Evolutionary conservation across 2,113 vertebrate species (phyloP).

Genomic region (Anhinga rufa): DNA sequence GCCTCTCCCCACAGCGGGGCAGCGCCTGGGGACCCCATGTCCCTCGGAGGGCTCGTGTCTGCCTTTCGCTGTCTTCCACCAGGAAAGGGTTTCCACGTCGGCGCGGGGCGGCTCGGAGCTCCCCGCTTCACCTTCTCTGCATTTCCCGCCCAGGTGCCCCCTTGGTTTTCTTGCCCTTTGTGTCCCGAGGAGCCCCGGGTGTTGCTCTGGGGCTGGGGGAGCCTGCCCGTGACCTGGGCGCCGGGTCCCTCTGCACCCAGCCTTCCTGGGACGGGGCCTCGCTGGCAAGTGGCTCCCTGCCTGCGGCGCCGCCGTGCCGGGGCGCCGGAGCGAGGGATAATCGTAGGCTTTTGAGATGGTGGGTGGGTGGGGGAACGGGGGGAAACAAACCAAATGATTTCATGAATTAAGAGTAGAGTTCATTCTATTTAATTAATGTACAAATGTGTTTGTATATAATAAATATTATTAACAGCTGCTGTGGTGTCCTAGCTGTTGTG

Average conservation of each 20-base stretch:
- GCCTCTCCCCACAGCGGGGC: neutral
- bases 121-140: neutral
- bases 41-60: fast-evolving
- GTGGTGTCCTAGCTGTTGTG: neutral
- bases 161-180: neutral
- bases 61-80: fast-evolving
- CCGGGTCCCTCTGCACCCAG: neutral
- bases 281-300: neutral
- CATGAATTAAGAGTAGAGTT: constrained; percentile 58
- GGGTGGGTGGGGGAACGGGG: neutral
- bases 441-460: constrained; percentile 80
- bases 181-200: neutral
- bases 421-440: constrained; percentile 78
- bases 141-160: neutral
- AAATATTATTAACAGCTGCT: constrained; percentile 66
- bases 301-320: neutral
- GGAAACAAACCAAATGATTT: constrained; percentile 28
- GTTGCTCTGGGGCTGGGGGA: neutral
- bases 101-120: neutral
- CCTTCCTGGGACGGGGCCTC: neutral
- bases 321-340: neutral
- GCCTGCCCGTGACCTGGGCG: neutral
- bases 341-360: neutral
- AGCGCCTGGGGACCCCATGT: fast-evolving
- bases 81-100: neutral